Base-by-base conservation (phyloP, 2,113 vertebrate genomes). In the Promerops cafer region DNA sequence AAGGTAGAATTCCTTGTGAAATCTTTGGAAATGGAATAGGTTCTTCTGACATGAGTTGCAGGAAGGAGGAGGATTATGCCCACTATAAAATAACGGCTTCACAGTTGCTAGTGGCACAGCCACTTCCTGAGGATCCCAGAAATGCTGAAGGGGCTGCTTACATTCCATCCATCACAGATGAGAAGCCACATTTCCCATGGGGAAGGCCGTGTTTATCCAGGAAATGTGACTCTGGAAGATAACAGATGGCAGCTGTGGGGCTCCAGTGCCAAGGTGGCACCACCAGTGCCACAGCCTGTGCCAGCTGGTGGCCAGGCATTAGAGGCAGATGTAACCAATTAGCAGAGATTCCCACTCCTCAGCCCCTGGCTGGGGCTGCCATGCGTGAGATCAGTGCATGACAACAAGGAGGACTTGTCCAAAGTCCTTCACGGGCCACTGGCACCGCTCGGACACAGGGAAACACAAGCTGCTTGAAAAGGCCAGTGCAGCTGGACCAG, bases 271-370 rank as follows among this genome's bases (percentile, higher is more conserved):
- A 95, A 90, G 85, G 68, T 9, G 4, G 85, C 88, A 53, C 17
- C 0, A 44, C 69, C 64, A 69, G 65, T 1, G 1, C 60, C 86
- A 45, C 37, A 44, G 74, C 68, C 64, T 27, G 69, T 90, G 88
- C 90, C 94, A 96, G 91, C 87, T 92, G 90, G 85, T 92, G 77
- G 76, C 92, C 79, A 69, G 49, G 77, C 79, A 2, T 16, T 7
- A 30, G 71, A 88, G 85, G 60, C 82, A 96, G 90, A 92, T 96
- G 93, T 83, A 47, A 52, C 82, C 92, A 86, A 87, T 94, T 93
- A 94, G 42, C 85, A 87, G 93, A 89, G 74, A 66, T 37, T 10
- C 68, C 89, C 76, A 44, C 31, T 61, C 79, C 89, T 84, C 83
- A 63, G 75, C 75, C 87, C n/a, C 82, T 63, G 94, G 35, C 78